Evolutionary conservation across 2,888 invertebrate species (phyloP).

Genomic region (Baccha elongata): DNA sequence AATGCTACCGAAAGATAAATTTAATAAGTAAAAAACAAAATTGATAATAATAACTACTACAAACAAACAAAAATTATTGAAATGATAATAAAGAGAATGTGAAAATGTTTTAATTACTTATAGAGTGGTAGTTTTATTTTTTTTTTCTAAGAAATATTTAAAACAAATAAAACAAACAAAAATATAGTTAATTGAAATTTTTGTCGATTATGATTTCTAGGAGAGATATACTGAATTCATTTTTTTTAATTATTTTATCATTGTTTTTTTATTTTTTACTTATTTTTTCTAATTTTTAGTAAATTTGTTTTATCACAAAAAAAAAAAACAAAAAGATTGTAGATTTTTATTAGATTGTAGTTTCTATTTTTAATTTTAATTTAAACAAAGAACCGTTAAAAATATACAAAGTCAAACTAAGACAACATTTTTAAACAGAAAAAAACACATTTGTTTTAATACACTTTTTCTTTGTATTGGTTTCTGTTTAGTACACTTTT

Average conservation of each 20-base stretch:
- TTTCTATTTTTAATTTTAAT: constrained; percentile 55
- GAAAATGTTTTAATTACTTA: constrained; percentile 67
- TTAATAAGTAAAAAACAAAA: constrained; percentile 34
- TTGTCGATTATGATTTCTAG: constrained; percentile 48
- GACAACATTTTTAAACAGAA: constrained; percentile 61
- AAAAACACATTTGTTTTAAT: constrained; percentile 39
- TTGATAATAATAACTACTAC: constrained; percentile 64
- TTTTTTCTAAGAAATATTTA: constrained; percentile 32
- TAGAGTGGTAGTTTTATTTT: constrained; percentile 40
- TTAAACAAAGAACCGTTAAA: constrained; percentile 69
- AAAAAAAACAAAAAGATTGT: constrained; percentile 20
- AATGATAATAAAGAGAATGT: constrained; percentile 70
- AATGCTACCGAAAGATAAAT: constrained; percentile 42
- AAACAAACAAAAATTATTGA: constrained; percentile 48
- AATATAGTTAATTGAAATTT: constrained; percentile 43
- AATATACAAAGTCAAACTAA: constrained; percentile 72
- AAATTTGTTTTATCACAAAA: constrained; percentile 59
- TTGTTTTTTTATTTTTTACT: constrained; percentile 16
- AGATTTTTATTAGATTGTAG: constrained; percentile 55
- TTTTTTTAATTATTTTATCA: constrained; percentile 20
- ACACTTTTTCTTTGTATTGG: background rate
- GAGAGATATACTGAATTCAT: constrained; percentile 71
- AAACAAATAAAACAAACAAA: constrained; percentile 28
- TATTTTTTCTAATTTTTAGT: constrained; percentile 57
- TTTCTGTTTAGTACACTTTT: background rate